These are phyloP conservation scores for Phrynocephalus forsythii DNA, from an alignment of 2,797 vertebrate genomes.

Conservation along the genomic window DNA sequence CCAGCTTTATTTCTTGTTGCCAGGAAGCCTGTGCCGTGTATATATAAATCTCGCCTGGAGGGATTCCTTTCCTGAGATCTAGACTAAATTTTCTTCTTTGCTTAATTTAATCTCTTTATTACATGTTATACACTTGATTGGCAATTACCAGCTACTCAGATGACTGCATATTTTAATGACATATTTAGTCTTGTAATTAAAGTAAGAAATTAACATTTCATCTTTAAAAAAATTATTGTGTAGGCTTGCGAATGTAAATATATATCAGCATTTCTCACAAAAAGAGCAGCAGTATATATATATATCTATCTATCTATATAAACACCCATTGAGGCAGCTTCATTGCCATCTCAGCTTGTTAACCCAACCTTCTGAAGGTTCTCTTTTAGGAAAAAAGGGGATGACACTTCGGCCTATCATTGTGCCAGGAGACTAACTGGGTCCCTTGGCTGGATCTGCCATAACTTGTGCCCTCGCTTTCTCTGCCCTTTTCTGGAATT, in stretches of 20 bases:
- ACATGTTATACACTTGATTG: slow-evolving; percentile 37
- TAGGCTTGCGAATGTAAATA: slow-evolving; percentile 40
- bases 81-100: slow-evolving; percentile 41
- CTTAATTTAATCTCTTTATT: slow-evolving; percentile 56
- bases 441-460: no score
- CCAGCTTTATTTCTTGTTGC: slow-evolving; percentile 28
- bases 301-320: not conserved
- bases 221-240: not conserved
- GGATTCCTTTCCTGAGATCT: slow-evolving; percentile 34
- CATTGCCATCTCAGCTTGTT: not conserved
- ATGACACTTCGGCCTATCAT: no score
- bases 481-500: no score
- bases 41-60: slow-evolving; percentile 35
- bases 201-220: slow-evolving; percentile 29
- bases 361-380: not conserved
- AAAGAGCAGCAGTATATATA: not conserved
- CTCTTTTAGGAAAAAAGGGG: not conserved
- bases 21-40: not conserved
- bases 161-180: slow-evolving; percentile 44
- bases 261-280: slow-evolving; percentile 35
- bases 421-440: no score
- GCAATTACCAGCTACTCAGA: slow-evolving; percentile 43
- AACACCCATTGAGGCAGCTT: not conserved
- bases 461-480: no score
- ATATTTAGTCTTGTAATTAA: slow-evolving; percentile 52